phyloP scores from a whole-genome alignment of 2,113 vertebrate species.

The Macheiramphus alcinus region DNA sequence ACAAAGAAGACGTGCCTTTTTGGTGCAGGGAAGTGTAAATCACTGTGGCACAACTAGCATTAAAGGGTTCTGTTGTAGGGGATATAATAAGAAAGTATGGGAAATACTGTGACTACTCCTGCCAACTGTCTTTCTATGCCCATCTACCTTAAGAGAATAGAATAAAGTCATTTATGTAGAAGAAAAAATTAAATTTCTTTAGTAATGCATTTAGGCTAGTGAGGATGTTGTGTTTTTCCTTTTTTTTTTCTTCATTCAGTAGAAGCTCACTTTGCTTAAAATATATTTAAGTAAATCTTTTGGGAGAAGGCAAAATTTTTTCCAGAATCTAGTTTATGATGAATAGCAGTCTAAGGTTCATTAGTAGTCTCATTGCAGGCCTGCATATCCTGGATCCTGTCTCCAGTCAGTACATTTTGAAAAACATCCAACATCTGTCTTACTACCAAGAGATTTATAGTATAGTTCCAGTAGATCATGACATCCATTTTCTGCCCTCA shows the following conservation, averaged over 20 bases:
- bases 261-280: constrained; percentile 54
- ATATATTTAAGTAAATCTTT: constrained; percentile 45
- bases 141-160: not conserved
- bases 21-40: not conserved
- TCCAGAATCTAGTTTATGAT: constrained; percentile 45
- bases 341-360: constrained; percentile 42
- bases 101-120: not conserved
- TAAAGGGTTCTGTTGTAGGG: not conserved
- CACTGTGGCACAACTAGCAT: not conserved
- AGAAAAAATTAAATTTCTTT: constrained; percentile 34
- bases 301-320: constrained; percentile 42
- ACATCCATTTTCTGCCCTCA: constrained; percentile 17
- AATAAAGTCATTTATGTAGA: not conserved
- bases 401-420: constrained; percentile 31
- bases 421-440: constrained; percentile 56
- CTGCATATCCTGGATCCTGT: constrained; percentile 48
- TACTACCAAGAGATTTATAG: constrained; percentile 29
- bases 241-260: constrained; percentile 12
- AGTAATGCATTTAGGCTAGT: constrained; percentile 19
- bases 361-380: constrained; percentile 45
- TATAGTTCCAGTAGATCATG: constrained; percentile 45
- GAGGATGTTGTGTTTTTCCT: constrained; percentile 32
- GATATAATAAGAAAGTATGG: not conserved
- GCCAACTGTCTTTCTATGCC: not conserved
- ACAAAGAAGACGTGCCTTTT: not conserved